Percentiles rank a stretch among this genome's conserved stretches.
These are phyloP conservation scores for Maccullochella peelii DNA, from an alignment of 2,113 vertebrate genomes.

Conservation along the genomic window DNA sequence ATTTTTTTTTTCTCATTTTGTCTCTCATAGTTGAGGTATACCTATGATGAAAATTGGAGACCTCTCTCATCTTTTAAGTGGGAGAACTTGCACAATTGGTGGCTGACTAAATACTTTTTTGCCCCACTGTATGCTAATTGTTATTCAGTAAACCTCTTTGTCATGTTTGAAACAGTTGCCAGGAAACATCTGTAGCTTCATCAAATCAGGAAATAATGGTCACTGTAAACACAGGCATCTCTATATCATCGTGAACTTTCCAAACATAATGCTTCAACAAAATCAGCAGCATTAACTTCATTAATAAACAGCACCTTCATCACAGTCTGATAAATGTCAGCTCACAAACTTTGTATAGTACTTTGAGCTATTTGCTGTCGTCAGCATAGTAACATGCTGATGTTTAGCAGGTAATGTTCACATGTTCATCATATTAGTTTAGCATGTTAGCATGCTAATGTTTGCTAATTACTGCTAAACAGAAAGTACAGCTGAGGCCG, in stretches of 20 bases:
- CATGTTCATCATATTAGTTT: not conserved
- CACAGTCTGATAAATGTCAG: too few species aligned
- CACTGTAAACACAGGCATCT: not conserved
- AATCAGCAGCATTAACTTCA: not conserved
- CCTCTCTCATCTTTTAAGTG: too few species aligned
- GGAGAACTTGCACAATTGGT: too few species aligned
- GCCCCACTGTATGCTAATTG: not conserved
- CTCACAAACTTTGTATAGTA: too few species aligned
- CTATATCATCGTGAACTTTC: not conserved
- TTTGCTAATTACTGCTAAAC: not conserved
- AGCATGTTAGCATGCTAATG: too few species aligned
- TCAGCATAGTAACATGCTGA: too few species aligned
- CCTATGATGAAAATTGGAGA: too few species aligned
- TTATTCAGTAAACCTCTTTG: not conserved
- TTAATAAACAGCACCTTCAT: too few species aligned
- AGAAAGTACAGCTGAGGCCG: not conserved
- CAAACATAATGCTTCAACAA: not conserved
- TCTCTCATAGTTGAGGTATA: too few species aligned
- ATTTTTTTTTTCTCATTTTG: too few species aligned
- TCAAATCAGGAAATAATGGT: not conserved
- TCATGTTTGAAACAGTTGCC: not conserved
- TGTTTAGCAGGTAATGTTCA: too few species aligned
- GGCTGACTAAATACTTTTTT: too few species aligned
- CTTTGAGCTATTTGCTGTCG: not conserved
- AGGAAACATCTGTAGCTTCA: not conserved